Evolutionary conservation across 2,797 vertebrate genomes (phyloP).

Genomic region (Anguilla pacifica): DNA sequence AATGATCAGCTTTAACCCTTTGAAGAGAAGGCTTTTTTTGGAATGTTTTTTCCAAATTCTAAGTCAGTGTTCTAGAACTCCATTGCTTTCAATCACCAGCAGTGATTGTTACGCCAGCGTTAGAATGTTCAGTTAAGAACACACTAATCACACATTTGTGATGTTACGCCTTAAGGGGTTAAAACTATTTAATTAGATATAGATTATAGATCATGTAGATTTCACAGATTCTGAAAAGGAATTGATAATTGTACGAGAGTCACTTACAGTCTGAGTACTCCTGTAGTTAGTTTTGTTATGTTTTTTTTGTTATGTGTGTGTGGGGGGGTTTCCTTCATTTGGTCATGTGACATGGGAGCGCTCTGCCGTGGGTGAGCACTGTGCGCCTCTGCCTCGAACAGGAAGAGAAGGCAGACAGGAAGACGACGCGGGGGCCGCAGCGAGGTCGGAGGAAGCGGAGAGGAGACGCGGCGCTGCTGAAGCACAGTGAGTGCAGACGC

Average conservation of each 20-base stretch:
- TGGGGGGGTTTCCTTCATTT: neutral
- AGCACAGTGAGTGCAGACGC: slow-evolving; percentile 74
- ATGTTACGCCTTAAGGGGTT: no score
- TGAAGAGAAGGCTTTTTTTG: no score
- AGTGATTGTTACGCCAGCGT: no score
- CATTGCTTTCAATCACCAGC: no score
- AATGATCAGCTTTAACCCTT: neutral
- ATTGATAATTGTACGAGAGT: no score
- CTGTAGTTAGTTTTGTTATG: neutral
- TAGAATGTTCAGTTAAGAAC: no score
- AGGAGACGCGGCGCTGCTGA: slow-evolving; percentile 73
- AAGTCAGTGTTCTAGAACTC: no score
- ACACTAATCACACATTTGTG: neutral
- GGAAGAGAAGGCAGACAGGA: slow-evolving; percentile 79
- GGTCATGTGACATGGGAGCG: neutral
- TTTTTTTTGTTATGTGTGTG: neutral
- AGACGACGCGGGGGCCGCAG: slow-evolving; percentile 73
- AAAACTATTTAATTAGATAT: no score
- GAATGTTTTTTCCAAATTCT: no score
- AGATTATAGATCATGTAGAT: no score
- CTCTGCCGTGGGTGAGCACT: neutral
- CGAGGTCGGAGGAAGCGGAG: slow-evolving; percentile 78
- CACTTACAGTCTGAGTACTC: neutral
- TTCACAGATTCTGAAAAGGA: no score
- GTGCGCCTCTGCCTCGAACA: slow-evolving; percentile 47